Evolutionary conservation across 2,113 vertebrate species (phyloP), one percentile per base, ranked within the genome.

Genomic region (Halichoerus grypus): DNA sequence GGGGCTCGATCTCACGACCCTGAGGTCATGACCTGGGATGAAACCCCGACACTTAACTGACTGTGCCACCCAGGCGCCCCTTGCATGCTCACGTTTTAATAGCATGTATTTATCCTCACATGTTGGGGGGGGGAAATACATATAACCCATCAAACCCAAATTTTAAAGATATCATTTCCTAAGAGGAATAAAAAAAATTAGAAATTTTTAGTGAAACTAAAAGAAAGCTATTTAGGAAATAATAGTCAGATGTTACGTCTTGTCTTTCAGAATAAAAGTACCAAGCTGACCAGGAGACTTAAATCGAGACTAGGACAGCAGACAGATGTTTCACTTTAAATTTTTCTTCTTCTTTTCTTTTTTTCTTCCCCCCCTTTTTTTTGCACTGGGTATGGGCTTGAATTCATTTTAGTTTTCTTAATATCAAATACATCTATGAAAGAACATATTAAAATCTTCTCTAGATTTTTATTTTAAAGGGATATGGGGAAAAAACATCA

Each of bases 201-300:
- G 46, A 84, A 69, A 69, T 36, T 19, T 69, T 69, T 36, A 59
- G 33, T 53, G 42, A 92, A 49, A 63, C 24, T 59, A 36, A 36
- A 87, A 88, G 76, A 81, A 74, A 53, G 80, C 1, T 4, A 2
- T 31, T 81, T 22, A 31, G 63, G 28, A 55, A 74, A 61, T 16
- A 46, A 14, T 10, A 86, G 33, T n/a, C 39, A 15, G 42, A 33
- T 42, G n/a, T 96, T 74, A 97, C 95, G 72, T 97, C 93, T 81
- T 94, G 69, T 98, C 98, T 99, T 99, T 99, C 99, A 99, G 99
- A 99, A 99, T 99, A 99, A 99, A 99, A 99, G 95, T 99, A 99
- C 99, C 98, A 99, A 99, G 98, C 99, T 99, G 99, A 99, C 99
- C 99, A 99, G 98, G 98, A 99, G 98, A 98, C 98, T 99, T 88